Conservation (phyloP, 1,140 invertebrate species). For the Sycophaga agraensis region DNA sequence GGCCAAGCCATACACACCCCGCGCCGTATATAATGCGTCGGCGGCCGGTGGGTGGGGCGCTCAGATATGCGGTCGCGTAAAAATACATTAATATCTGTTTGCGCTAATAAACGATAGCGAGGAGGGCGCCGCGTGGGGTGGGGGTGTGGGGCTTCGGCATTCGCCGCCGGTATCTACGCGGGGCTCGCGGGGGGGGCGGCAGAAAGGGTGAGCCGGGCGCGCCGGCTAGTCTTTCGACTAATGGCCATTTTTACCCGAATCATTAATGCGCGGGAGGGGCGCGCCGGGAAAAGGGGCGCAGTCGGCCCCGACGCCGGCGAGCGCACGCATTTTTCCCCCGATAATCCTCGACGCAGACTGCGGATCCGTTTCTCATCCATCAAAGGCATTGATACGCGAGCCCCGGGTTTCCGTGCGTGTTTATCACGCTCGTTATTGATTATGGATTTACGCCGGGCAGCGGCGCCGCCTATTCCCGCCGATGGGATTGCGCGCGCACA, state of each 20-base stretch:
- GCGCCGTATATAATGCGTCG: no score
- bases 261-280: constrained; percentile 16
- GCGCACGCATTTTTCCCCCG: constrained; percentile 15
- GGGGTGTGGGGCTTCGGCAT: constrained; percentile 39
- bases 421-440: constrained; percentile 28
- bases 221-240: constrained; percentile 39
- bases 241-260: constrained; percentile 49
- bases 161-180: constrained; percentile 31
- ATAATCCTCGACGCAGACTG: constrained; percentile 27
- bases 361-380: constrained; percentile 32
- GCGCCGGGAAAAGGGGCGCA: neutral
- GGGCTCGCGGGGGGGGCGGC: neutral
- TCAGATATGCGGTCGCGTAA: no score
- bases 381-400: constrained; percentile 30
- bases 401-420: constrained; percentile 20
- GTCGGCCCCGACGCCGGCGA: neutral
- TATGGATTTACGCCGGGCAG: constrained; percentile 30
- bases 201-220: neutral
- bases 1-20: neutral
- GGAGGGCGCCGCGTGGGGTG: constrained; percentile 10
- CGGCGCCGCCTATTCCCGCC: no score
- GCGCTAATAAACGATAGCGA: constrained; percentile 58
- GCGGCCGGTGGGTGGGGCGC: constrained; percentile 32
- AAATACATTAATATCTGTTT: constrained; percentile 62
- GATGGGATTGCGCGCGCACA: no score